Percentiles rank a stretch among this genome's conserved stretches.
Conservation (phyloP, 2,797 vertebrate species). For the Pseudochaenichthys georgianus region DNA sequence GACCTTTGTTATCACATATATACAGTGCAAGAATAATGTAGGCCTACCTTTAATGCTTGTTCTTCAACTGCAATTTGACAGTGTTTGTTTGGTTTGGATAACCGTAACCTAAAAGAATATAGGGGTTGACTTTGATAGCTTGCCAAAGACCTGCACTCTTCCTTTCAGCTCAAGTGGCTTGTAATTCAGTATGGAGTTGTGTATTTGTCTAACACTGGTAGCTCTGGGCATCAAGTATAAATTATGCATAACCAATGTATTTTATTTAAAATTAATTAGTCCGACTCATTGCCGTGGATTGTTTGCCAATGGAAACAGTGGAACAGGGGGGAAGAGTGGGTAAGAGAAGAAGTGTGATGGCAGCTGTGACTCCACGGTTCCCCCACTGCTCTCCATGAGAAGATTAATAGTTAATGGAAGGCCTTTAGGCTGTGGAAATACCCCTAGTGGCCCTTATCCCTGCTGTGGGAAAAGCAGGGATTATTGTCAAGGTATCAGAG, state of each 20-base stretch:
- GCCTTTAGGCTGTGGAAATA: constrained; percentile 82
- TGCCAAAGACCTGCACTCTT: constrained; percentile 64
- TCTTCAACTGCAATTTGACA: constrained; percentile 54
- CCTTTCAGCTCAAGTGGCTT: constrained; percentile 71
- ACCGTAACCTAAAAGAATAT: constrained; percentile 58
- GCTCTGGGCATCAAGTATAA: constrained; percentile 81
- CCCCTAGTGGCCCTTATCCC: constrained; percentile 72
- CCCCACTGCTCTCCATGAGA: constrained; percentile 76
- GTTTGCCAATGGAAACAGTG: constrained; percentile 81
- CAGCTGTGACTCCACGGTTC: constrained; percentile 78
- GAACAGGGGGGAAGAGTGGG: constrained; percentile 24
- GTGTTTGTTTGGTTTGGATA: constrained; percentile 81
- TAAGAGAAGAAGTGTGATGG: constrained; percentile 54
- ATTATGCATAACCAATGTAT: constrained; percentile 85
- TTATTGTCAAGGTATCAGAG: constrained; percentile 77
- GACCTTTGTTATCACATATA: constrained; percentile 27
- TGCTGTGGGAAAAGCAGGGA: constrained; percentile 73
- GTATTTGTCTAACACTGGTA: constrained; percentile 86
- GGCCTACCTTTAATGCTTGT: constrained; percentile 48
- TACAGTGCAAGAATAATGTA: constrained; percentile 5
- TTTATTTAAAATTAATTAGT: constrained; percentile 88
- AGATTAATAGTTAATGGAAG: constrained; percentile 85
- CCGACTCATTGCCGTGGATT: constrained; percentile 60
- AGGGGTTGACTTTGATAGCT: constrained; percentile 61
- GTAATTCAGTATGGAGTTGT: constrained; percentile 82